A percentile compares a stretch with the other conserved stretches of the same genome.
phyloP scores from a whole-genome alignment of 2,888 invertebrate species.

The Tiliacea citrago region DNA sequence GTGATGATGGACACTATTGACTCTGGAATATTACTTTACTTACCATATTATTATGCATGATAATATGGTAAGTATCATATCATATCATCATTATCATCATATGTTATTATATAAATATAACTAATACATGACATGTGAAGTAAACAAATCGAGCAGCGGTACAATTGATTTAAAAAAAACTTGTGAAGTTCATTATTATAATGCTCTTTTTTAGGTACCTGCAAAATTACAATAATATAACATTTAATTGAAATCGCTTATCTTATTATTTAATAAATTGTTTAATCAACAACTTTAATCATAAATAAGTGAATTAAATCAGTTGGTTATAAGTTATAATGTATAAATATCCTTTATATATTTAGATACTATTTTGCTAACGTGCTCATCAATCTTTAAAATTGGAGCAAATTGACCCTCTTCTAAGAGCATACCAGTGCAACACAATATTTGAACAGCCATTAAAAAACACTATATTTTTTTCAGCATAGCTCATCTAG shows the following conservation, averaged over 20 bases:
- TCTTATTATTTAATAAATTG: neutral
- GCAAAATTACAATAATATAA: too few species aligned
- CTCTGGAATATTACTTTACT: too few species aligned
- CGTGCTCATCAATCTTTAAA: neutral
- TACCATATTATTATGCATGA: too few species aligned
- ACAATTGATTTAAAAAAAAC: neutral
- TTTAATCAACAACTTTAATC: slow-evolving; percentile 6
- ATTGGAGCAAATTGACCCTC: neutral
- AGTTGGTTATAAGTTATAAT: neutral
- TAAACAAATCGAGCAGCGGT: neutral
- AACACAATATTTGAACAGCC: neutral
- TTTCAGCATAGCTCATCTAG: slow-evolving; percentile 49
- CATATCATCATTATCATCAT: too few species aligned
- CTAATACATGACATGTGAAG: neutral
- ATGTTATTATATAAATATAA: too few species aligned
- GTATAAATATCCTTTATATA: neutral
- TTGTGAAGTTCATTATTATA: neutral
- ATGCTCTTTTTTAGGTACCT: too few species aligned
- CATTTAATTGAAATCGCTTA: neutral
- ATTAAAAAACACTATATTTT: slow-evolving; percentile 3
- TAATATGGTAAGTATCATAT: too few species aligned
- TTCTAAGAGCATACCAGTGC: neutral
- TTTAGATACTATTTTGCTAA: neutral
- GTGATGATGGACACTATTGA: neutral
- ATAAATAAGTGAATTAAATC: neutral